phyloP scores from a whole-genome alignment of 2,113 vertebrate species.

The Caloenas nicobarica region DNA sequence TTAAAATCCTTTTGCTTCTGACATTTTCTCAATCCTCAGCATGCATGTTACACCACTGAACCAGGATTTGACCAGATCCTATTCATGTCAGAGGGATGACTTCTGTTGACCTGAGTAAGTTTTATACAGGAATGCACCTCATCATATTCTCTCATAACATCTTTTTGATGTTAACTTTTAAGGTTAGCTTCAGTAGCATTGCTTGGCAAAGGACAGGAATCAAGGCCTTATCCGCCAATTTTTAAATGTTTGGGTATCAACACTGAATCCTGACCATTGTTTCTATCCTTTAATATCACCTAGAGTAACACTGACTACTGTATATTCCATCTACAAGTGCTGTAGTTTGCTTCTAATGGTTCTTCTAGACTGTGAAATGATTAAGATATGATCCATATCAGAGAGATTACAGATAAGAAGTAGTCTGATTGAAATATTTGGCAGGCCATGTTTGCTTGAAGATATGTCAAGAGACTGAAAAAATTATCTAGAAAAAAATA shows the following conservation, averaged over 20 bases:
- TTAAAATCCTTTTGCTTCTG: background rate
- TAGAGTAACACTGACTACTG: background rate
- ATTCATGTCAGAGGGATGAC: background rate
- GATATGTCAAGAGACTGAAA: background rate
- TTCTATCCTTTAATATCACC: background rate
- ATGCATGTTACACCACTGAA: background rate
- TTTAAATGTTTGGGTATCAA: background rate
- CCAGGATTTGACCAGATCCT: background rate
- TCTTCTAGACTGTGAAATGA: background rate
- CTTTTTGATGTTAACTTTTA: background rate
- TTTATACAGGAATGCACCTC: background rate
- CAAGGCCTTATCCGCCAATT: background rate
- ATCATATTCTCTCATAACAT: background rate
- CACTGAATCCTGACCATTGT: background rate
- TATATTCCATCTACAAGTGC: background rate
- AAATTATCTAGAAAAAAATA: background rate
- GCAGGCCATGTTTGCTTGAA: background rate
- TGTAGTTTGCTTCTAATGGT: background rate
- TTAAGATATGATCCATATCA: background rate
- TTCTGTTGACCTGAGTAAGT: background rate
- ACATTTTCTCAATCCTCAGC: background rate
- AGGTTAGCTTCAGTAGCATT: background rate
- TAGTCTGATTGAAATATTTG: slow-evolving; percentile 23
- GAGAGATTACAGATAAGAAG: slow-evolving; percentile 6
- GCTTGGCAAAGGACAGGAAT: background rate